Conservation (phyloP, 1,140 invertebrate species). For the Dysdera silvatica region DNA sequence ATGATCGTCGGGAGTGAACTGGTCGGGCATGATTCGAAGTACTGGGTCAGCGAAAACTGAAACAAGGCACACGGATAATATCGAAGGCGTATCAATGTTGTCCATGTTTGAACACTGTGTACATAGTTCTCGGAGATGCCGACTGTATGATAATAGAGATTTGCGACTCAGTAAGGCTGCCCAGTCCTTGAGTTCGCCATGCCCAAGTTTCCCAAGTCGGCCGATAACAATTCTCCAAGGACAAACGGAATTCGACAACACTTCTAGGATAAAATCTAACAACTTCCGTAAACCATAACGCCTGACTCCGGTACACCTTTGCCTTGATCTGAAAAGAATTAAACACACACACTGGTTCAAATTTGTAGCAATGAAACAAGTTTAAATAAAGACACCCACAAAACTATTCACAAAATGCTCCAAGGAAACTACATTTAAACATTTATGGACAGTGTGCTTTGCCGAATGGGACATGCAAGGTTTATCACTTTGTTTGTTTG, state of each 20-base stretch:
- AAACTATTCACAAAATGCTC: too few relatives aligned
- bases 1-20: constrained; percentile 73
- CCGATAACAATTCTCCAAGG: constrained; percentile 95
- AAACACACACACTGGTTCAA: constrained; percentile 24
- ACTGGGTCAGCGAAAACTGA: constrained; percentile 90
- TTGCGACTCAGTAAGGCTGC: constrained; percentile 84
- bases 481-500: too few relatives aligned
- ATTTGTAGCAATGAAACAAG: not conserved
- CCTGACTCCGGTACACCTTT: constrained; percentile 74
- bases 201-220: constrained; percentile 88
- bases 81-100: constrained; percentile 70
- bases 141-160: constrained; percentile 75
- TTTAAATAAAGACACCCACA: not conserved
- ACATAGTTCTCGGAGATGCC: constrained; percentile 81
- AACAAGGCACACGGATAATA: constrained; percentile 96
- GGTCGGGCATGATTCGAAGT: constrained; percentile 87
- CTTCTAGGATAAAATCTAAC: constrained; percentile 92
- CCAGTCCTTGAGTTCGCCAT: constrained; percentile 97
- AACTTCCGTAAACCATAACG: constrained; percentile 83
- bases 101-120: constrained; percentile 73
- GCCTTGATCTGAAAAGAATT: constrained; percentile 55
- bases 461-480: too few relatives aligned
- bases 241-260: constrained; percentile 75
- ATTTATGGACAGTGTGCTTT: too few relatives aligned
- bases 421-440: too few relatives aligned